A percentile compares a stretch with the other conserved stretches of the same genome.
These are phyloP conservation scores for Tragelaphus scriptus DNA, from an alignment of 2,113 vertebrate species.

Conservation along the genomic window DNA sequence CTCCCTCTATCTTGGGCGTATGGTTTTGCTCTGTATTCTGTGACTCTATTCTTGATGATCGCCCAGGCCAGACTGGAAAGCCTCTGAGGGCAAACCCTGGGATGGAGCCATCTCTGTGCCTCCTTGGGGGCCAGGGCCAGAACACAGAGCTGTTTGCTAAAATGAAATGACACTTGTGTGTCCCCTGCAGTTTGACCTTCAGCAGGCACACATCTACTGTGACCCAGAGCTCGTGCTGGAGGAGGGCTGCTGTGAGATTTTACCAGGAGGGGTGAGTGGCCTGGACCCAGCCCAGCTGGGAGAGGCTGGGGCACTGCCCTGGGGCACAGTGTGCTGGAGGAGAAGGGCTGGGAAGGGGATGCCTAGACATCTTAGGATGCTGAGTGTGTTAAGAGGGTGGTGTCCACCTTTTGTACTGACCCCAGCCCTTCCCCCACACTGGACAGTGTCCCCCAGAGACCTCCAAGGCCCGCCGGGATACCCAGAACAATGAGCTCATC, in stretches of 20 bases:
- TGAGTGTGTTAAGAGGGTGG: not conserved
- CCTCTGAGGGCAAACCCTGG: not conserved
- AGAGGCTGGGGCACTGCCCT: too few relatives aligned
- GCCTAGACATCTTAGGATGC: not conserved
- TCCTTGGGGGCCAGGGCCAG: not conserved
- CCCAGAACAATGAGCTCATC: constrained; percentile 85
- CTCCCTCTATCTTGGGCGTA: not conserved
- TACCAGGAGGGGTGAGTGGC: constrained; percentile 85
- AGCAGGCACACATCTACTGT: constrained; percentile 93
- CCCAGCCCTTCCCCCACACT: not conserved
- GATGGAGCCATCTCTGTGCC: not conserved
- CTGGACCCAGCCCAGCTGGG: not conserved
- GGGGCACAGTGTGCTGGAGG: not conserved
- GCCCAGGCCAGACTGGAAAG: not conserved
- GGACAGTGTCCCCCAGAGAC: constrained; percentile 87
- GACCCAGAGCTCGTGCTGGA: constrained; percentile 87
- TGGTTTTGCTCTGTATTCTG: not conserved
- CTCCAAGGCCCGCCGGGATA: constrained; percentile 91
- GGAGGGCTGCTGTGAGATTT: constrained; percentile 95
- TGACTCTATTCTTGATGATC: not conserved
- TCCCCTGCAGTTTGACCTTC: constrained; percentile 88
- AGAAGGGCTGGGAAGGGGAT: not conserved
- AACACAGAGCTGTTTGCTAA: not conserved
- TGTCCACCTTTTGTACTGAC: not conserved
- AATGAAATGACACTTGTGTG: not conserved